Evolutionary conservation across 2,113 vertebrate species (phyloP), one percentile per base, ranked within the genome.

Genomic region (Alexandromys fortis): DNA sequence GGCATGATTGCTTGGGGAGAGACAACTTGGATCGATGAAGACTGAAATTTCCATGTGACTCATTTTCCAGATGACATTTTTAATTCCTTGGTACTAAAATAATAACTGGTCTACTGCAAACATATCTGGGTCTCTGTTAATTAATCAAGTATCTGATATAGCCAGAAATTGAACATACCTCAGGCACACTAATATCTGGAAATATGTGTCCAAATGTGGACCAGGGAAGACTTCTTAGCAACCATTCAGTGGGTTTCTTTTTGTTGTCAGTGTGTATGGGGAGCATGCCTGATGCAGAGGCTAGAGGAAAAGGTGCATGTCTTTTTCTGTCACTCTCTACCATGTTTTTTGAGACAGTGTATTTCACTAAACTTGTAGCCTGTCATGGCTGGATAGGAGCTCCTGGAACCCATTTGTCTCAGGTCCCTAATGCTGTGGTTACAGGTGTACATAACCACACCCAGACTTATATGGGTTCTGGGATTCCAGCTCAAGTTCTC

Each of bases 31-130:
- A 95, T 97, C 96, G 87, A 79, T 95, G 92, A 83, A 96, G 77
- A 90, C 86, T 85, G 93, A 94, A 78, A 95, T 94, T 90, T 96
- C 33, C 19, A 70, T 90, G 79, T 87, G 94, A 78, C 72, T 96
- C 49, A 85, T 97, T 97, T 97, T 96, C 73, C 35, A 88, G 45
- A 89, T 96, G 75, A 90, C 38, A 86, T 82, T 96, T 96, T 96
- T 81, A 97, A 93, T 94, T 93, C 68, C 83, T 78, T 94, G 65
- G 91, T 76, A 89, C 35, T 83, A 78, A 94, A 97, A 68, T 92
- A 96, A 92, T 58, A 94, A 67, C 89, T 93, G 30, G 42, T 5
- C 42, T 76, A 94, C 63, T 58, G 11, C 16, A 91, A 93, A 94
- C 5, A 75, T 73, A 86, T 93, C 21, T 72, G 61, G 92, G 6